Evolutionary conservation across 2,888 invertebrate species (phyloP), one percentile per base, ranked within the genome.

Genomic region (Latheticus oryzae): DNA sequence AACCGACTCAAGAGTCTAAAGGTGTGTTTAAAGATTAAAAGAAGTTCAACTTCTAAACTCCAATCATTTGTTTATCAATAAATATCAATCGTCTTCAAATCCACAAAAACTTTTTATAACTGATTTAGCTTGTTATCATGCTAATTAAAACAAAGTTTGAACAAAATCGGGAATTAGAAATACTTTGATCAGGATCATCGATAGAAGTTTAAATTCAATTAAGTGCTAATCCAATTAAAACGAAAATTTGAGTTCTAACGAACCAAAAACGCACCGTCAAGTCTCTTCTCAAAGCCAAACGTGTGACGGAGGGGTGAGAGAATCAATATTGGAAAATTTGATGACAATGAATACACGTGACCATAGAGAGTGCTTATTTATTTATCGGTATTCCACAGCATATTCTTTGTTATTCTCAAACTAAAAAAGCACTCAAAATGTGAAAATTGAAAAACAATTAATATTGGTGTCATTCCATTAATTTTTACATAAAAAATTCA

Each of bases 191-290:
- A 30, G 17, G 37, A 24, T 37, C 48, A 37, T 21, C 24, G 47
- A 35, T 37, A 35, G 15, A 12, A 47, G 15, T 13, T 23, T 48
- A 48, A n/a, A 48, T 48, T 37, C 28, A 33, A 48, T 48, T 48
- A 48, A 48, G 35, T 17, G 15, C 26, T 48, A 48, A 48, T 37
- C 37, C 37, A 30, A 19, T 45, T 32, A 32, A 45, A 45, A 21
- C 17, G 17, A 12, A 35, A 37, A 17, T 35, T 35, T 16, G n/a
- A 19, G 4, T 2, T 4, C 35, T n/a, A 8, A 5, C 21, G 4
- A 9, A 19, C 48, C 35, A 48, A 48, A 47, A 47, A 9, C 47
- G 13, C 35, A 11, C 7, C 17, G 26, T 24, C 48, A 48, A 37
- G 19, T 24, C 28, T 30, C 26, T 42, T 42, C 8, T n/a, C n/a